These are phyloP conservation scores for Notodonta ziczac DNA, from an alignment of 2,888 invertebrate genomes.

Conservation along the genomic window DNA sequence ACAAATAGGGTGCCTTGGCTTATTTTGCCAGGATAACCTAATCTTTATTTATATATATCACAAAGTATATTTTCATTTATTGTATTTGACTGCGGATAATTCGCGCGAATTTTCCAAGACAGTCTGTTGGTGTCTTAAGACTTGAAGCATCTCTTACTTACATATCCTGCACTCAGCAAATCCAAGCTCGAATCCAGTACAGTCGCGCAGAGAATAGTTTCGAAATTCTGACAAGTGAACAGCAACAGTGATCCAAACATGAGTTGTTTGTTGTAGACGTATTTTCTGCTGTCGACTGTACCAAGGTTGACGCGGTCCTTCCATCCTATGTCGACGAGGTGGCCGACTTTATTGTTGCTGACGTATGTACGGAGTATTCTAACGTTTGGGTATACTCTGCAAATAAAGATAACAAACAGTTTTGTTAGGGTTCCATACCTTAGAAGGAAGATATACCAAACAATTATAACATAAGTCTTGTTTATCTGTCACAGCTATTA, in stretches of 20 bases:
- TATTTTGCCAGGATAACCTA: too few species aligned
- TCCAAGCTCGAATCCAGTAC: conserved; percentile 81
- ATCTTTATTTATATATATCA: too few species aligned
- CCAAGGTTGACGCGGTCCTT: conserved; percentile 51
- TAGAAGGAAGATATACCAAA: too few species aligned
- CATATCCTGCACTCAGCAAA: conserved; percentile 81
- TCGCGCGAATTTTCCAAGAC: too few species aligned
- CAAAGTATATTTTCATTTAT: too few species aligned
- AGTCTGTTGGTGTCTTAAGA: too few species aligned
- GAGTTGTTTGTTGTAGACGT: conserved; percentile 79
- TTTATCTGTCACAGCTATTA: too few species aligned
- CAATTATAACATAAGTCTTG: too few species aligned
- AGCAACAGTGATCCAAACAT: conserved; percentile 90
- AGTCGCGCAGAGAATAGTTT: conserved; percentile 87
- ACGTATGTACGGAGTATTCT: conserved; percentile 68
- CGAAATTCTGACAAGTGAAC: conserved; percentile 88
- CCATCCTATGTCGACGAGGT: conserved; percentile 71
- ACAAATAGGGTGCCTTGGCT: too few species aligned
- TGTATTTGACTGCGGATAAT: too few species aligned
- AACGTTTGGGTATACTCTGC: conserved; percentile 76
- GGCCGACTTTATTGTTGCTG: conserved; percentile 70
- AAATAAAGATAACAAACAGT: conserved; percentile 16
- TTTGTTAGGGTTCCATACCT: too few species aligned
- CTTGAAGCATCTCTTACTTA: conserved; percentile 55
- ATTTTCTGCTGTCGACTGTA: conserved; percentile 49